phyloP scores from a whole-genome alignment of 2,797 vertebrate species.

The Syncerus caffer region DNA sequence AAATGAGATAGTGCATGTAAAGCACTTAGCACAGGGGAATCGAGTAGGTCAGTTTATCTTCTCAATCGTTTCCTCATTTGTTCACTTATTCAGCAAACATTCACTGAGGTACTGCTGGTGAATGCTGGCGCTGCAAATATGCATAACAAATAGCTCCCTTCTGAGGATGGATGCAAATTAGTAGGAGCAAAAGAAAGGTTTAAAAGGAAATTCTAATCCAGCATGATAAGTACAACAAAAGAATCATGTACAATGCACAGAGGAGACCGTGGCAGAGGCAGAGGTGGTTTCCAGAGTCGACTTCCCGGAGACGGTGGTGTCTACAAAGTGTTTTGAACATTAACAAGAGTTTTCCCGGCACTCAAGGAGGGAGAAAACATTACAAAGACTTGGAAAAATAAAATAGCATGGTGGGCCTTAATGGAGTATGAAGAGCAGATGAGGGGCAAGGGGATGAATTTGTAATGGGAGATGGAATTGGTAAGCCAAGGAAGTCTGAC shows the following conservation, averaged over 20 bases:
- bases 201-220: slow-evolving; percentile 65
- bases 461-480: not conserved
- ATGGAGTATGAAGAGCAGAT: not conserved
- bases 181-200: slow-evolving; percentile 61
- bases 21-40: not conserved
- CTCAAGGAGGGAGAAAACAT: not conserved
- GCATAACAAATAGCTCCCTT: slow-evolving; percentile 64
- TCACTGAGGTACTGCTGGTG: not conserved
- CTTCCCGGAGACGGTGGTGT: slow-evolving; percentile 18
- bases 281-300: slow-evolving; percentile 36
- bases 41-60: slow-evolving; percentile 37
- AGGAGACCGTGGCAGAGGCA: slow-evolving; percentile 47
- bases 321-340: slow-evolving; percentile 1
- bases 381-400: slow-evolving; percentile 5
- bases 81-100: slow-evolving; percentile 50
- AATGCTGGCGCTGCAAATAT: slow-evolving; percentile 18
- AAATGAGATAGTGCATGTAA: not conserved
- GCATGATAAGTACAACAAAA: slow-evolving; percentile 69
- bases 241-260: slow-evolving; percentile 55
- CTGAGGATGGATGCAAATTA: slow-evolving; percentile 60
- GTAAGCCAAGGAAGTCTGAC: not conserved
- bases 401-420: not conserved
- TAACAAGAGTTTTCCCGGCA: slow-evolving; percentile 29
- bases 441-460: not conserved
- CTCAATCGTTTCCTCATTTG: slow-evolving; percentile 51